Base-by-base conservation (phyloP, 2,113 vertebrate genomes). In the Caranx melampygus region DNA sequence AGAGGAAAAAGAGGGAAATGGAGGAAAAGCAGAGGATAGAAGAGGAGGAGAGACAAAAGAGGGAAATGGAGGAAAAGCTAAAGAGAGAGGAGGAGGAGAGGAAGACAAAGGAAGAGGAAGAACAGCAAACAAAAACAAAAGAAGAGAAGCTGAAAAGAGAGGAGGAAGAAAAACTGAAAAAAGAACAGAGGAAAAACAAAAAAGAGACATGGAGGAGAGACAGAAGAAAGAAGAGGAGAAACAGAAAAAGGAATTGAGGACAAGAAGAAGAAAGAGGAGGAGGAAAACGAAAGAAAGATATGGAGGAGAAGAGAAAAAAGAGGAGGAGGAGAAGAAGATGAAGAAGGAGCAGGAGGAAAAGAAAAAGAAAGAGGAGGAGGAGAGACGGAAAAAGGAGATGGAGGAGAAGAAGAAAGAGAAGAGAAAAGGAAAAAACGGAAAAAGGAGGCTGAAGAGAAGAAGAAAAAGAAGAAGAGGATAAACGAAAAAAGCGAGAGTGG, bases 131-230 rank as follows among this genome's bases (percentile, higher is more conserved):
- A 58, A 33, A 57, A 55, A 18, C 79, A 86, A 6, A 75, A 9
- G 71, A 81, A n/a, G 66, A 79, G 31, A 78, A 15, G 3, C 21
- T 68, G 9, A 71, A 77, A 34, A 45, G 8, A 12, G 66, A 83
- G 33, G 20, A 18, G 21, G 84, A 87, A 34, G 78, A 79, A 12
- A 76, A 7, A 14, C 33, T 21, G 59, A 74, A 62, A 47, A 83
- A 18, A 37, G 85, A 91, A 33, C 57, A 80, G 88, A 89, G 51
- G 87, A 90, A 5, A 89, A 45, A 20, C 42, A 15, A 4, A 67
- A 52, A 26, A 78, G 33, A 1, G 81, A 88, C n/a, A 9, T 57
- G 26, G 83, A 86, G 10, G 83, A 81, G 71, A 49, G 40, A 3
- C 21, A 26, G 10, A 21, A 54, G 4, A 67, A 72, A 21, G 76